Base-by-base conservation (phyloP, 2,113 vertebrate genomes). In the Tetraodon nigroviridis region DNA sequence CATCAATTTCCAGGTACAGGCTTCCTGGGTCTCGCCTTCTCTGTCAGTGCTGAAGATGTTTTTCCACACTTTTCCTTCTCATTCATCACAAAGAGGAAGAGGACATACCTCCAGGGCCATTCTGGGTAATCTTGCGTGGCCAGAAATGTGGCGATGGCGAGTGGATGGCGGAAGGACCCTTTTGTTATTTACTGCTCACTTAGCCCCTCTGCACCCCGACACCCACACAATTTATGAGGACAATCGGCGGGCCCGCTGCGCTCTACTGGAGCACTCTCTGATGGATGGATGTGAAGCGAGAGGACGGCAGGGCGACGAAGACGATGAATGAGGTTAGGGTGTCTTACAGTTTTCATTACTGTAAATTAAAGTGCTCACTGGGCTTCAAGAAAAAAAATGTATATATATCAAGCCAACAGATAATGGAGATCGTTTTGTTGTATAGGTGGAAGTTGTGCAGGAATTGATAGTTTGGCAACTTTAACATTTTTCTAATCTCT, bases 131-230 rank as follows among this genome's bases (percentile, higher is more conserved):
- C 87, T 89, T 82, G 86, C 76, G 67, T 87, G 83, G 84, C 84
- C 75, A 79, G 85, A 90, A 32, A 88, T 62, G 78, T 80, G 62
- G 70, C 42, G 61, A 74, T 57, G 68, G 71, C 16, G 79, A 75
- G 74, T 65, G 75, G 66, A 80, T 65, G 82, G 84, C 71, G 64
- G 73, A 47, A 20, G 81, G 73, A 69, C 66, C 75, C 83, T 24
- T 89, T 89, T 91, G 88, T 92, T 92, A 92, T 91, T 92, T 92
- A 92, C 89, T 91, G 89, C 87, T 90, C 88, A 89, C 86, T 91
- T 91, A 90, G 85, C 86, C 85, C 85, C 76, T 84, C 73, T 73
- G 80, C 84, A 80, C 83, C 76, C 87, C 51, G 79, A 83, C 83
- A 78, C 83, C 76, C 87, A 85, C 79, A 84, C 84, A 92, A 92